Base-by-base conservation (phyloP, 2,888 invertebrate genomes). In the Phaonia tiefii region DNA sequence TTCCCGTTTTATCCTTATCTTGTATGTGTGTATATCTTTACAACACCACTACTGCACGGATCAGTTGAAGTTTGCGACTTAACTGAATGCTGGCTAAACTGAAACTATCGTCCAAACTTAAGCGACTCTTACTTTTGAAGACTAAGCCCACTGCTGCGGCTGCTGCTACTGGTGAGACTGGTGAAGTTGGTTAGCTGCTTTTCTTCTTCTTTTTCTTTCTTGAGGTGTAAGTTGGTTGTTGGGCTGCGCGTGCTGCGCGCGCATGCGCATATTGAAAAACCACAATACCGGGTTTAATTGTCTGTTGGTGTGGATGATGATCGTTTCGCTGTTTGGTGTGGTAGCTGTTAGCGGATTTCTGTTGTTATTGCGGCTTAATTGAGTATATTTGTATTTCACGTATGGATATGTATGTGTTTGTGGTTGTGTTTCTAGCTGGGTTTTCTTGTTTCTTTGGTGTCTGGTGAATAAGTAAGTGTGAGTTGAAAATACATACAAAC, bases 121-220 rank as follows among this genome's bases (percentile, higher is more conserved):
- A 85, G 85, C 85, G 86, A 88, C 88, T 88, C 88, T 87, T 88
- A 89, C 91, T 91, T 91, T 91, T 91, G 89, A 91, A 90, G 89
- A 90, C 90, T 90, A 56, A 71, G 20, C 22, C 31, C 20, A 7
- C 22, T 11, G 66, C 17, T 63, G 69, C 66, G 17, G 73, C 44
- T 79, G 25, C 5, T 74, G 65, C 15, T 22, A 25, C 17, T 56
- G 63, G 89, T 87, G 3, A 37, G 37, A n/a, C n/a, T n/a, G n/a
- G n/a, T n/a, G n/a, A n/a, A n/a, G n/a, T n/a, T n/a, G n/a, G n/a
- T n/a, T n/a, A n/a, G n/a, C n/a, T n/a, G n/a, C n/a, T n/a, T n/a
- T n/a, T n/a, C n/a, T n/a, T n/a, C n/a, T n/a, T n/a, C n/a, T n/a
- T 31, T 31, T 31, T 3, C 31, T 31, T 5, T 8, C 31, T 5